Evolutionary conservation across 64 coral and sea anemone species (phyloP).

Genomic region (Acropora yongei): DNA sequence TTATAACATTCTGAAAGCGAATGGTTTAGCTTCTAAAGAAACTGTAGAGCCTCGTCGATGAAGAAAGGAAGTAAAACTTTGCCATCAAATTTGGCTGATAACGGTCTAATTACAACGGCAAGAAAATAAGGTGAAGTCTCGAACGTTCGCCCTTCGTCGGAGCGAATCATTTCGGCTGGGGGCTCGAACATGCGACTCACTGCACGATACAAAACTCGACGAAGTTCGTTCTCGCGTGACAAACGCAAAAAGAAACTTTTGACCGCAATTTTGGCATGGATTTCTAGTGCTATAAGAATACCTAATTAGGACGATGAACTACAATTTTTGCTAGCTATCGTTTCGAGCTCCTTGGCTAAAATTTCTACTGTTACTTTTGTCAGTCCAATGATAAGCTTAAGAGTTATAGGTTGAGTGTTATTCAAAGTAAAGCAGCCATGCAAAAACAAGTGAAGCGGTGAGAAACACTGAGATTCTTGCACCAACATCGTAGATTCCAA

Average conservation of each 20-base stretch:
- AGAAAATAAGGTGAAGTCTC: neutral
- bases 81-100: neutral
- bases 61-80: neutral
- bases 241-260: neutral
- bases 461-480: neutral
- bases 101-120: neutral
- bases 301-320: constrained; percentile 1
- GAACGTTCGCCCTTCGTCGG: no score
- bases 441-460: neutral
- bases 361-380: neutral
- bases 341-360: neutral
- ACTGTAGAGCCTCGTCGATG: neutral
- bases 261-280: neutral
- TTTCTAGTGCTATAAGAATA: neutral
- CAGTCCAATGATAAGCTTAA: neutral
- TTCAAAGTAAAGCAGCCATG: neutral
- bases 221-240: neutral
- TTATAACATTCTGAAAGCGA: neutral
- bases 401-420: neutral
- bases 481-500: neutral
- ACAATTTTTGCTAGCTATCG: neutral
- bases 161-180: neutral
- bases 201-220: neutral
- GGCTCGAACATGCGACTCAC: neutral
- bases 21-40: neutral